phyloP scores from a whole-genome alignment of 1,140 invertebrate species.

The Cydia splendana region DNA sequence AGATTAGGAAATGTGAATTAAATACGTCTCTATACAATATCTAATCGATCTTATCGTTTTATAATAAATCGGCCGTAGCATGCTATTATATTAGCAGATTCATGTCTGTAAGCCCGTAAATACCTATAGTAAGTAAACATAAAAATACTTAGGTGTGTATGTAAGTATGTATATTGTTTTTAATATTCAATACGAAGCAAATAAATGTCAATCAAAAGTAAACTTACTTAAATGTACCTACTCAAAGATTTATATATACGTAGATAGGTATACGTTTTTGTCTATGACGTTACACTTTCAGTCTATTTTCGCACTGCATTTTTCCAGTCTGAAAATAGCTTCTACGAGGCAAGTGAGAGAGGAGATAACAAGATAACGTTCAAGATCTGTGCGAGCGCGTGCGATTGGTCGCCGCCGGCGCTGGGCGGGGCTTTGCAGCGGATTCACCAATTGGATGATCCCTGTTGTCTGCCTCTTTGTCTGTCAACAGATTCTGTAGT shows the following conservation, averaged over 20 bases:
- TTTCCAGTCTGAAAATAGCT: slow-evolving; percentile 63
- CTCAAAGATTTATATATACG: neutral
- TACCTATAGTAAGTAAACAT: neutral
- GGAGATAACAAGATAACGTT: slow-evolving; percentile 77
- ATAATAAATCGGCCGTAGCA: slow-evolving; percentile 39
- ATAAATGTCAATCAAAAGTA: slow-evolving; percentile 5
- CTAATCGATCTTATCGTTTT: slow-evolving; percentile 42
- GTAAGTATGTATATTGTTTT: neutral
- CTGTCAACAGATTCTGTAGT: slow-evolving; percentile 67
- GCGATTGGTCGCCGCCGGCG: slow-evolving; percentile 58
- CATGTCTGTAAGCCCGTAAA: neutral
- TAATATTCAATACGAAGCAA: neutral
- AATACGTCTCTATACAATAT: slow-evolving; percentile 42
- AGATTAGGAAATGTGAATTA: slow-evolving; percentile 54
- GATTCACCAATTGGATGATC: slow-evolving; percentile 78
- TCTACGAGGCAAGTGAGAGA: slow-evolving; percentile 64
- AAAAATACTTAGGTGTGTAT: neutral
- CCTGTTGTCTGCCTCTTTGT: slow-evolving; percentile 77
- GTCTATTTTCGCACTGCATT: slow-evolving; percentile 27
- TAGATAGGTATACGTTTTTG: neutral
- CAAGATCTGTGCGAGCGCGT: slow-evolving; percentile 64
- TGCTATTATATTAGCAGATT: slow-evolving; percentile 1
- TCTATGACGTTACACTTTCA: neutral
- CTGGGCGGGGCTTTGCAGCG: slow-evolving; percentile 61
- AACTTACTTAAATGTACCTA: neutral